Evolutionary conservation across 1,140 invertebrate species (phyloP), one percentile per base, ranked within the genome.

Genomic region (Fragariocoptes setiger): DNA sequence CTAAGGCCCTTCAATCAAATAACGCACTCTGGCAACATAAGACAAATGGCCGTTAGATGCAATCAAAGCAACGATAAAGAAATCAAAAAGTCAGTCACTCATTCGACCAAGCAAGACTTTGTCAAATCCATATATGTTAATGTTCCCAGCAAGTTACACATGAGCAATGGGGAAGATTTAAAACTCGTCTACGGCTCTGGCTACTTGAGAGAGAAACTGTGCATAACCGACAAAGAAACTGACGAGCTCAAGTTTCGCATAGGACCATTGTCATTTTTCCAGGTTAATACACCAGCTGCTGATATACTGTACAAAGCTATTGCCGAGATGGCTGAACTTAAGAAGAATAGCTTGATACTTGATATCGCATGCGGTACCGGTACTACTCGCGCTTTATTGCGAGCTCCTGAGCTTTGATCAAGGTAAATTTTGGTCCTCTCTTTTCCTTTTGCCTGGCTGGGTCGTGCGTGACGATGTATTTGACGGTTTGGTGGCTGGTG

Each of bases 301-400:
- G 75, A 85, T 57, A 62, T 85, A 22, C 59, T 95, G 3, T 95
- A 90, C 54, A 62, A 70, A 46, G 66, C 67, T 20, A 73, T 85
- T 2, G 75, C 72, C 19, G 72, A 83, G n/a, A 54, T 82, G 44
- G 69, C 68, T 17, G 52, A 66, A 19, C 63, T 72, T 13, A 63
- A 62, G 19, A 42, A 55, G n/a, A 56, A 71, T 5, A 74, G 72
- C 0, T 69, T 72, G 2, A 54, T 95, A 3, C 51, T 99, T 2
- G 90, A 99, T 57, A 71, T 97, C 43, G 97, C 88, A 54, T 95
- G 88, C 56, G 90, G 90, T 4, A 92, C 83, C 4, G 90, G 90
- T 14, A 88, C 85, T 3, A 94, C 97, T 52, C 86, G 86, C 0
- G 56, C 94, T 1, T 75, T 70, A 31, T 31, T 8, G 25, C 25